Conservation (phyloP, 2,797 vertebrate genomes). For the Gobionotothen gibberifrons region DNA sequence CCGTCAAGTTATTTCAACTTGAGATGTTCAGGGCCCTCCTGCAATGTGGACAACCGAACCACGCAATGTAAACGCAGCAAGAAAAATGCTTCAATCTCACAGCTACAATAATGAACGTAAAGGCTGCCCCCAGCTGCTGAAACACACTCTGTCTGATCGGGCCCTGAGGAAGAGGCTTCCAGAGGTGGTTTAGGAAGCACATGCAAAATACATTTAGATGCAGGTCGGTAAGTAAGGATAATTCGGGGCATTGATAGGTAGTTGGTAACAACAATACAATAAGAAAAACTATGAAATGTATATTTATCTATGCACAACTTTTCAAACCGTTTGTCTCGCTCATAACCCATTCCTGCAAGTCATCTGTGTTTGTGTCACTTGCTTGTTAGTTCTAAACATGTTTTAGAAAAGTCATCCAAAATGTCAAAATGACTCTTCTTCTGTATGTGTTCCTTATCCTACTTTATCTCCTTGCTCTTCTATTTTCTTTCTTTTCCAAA, state of each 20-base stretch:
- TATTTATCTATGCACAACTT: no score
- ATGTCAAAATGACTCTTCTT: not conserved
- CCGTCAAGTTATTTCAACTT: no score
- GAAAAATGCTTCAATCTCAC: no score
- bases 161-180: not conserved
- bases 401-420: not conserved
- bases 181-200: not conserved
- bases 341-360: not conserved
- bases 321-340: no score
- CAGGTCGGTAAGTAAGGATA: not conserved
- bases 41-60: no score
- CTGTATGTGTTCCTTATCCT: not conserved
- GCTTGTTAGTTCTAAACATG: not conserved
- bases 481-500: not conserved
- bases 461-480: not conserved
- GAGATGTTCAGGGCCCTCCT: no score
- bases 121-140: no score
- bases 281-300: no score
- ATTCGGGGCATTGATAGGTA: not conserved
- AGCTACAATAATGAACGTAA: no score
- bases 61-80: no score
- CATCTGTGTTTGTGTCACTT: not conserved
- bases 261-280: no score
- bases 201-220: conserved; percentile 22
- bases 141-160: no score